Conservation (phyloP, 2,888 invertebrate genomes). For the Diaperis boleti region DNA sequence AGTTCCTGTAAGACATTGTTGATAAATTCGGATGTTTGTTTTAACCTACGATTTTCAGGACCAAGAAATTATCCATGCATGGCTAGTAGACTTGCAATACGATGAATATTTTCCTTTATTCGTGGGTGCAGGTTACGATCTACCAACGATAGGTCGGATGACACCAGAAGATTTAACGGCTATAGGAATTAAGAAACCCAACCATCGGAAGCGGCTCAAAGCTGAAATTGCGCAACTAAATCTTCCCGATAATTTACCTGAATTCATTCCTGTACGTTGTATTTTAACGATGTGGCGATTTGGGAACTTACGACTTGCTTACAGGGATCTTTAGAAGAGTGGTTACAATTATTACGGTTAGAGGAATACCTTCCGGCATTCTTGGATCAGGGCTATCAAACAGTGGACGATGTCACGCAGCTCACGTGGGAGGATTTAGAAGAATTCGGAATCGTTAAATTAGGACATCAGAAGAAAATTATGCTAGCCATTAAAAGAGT, state of each 20-base stretch:
- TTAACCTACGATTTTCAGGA: conserved; percentile 72
- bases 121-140: conserved; percentile 95
- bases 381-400: conserved; percentile 92
- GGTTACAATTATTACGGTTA: conserved; percentile 90
- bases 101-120: conserved; percentile 96
- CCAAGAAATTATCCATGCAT: conserved; percentile 93
- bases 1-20: conserved; percentile 67
- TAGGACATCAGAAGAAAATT: conserved; percentile 99
- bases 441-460: conserved; percentile 92
- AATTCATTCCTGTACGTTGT: conserved; percentile 86
- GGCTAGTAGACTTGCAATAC: conserved; percentile 94
- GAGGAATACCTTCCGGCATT: conserved; percentile 94
- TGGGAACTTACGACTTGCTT: conserved; percentile 14
- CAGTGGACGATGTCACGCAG: conserved; percentile 93
- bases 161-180: conserved; percentile 95
- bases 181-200: conserved; percentile 95
- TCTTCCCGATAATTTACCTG: conserved; percentile 94
- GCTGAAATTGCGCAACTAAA: conserved; percentile 95
- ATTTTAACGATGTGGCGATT: neutral
- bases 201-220: conserved; percentile 95
- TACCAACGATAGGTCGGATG: conserved; percentile 98
- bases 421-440: conserved; percentile 99
- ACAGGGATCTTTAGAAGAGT: conserved; percentile 94
- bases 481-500: conserved; percentile 96
- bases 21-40: conserved; percentile 5